Percentiles rank a stretch among this genome's conserved stretches.
phyloP scores from a whole-genome alignment of 1,140 invertebrate genomes.

The Heliconius hermathena region DNA sequence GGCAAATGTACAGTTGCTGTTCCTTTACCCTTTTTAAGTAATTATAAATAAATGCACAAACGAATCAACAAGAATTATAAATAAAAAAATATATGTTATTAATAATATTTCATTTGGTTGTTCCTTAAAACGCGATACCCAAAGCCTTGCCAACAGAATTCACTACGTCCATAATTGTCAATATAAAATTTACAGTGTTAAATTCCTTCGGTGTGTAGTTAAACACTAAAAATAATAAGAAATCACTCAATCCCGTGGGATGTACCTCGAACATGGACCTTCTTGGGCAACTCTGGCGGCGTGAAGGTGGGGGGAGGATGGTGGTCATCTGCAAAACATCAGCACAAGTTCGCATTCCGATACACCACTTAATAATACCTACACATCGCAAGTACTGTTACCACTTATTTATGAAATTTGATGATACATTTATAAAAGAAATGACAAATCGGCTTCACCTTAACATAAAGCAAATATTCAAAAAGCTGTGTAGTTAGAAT shows the following conservation, averaged over 20 bases:
- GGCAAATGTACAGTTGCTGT: no score
- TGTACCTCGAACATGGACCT: slow-evolving; percentile 97
- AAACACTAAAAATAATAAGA: slow-evolving; percentile 53
- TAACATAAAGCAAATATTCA: slow-evolving; percentile 11
- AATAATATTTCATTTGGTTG: not conserved
- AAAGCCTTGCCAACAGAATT: slow-evolving; percentile 1
- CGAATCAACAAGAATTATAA: not conserved
- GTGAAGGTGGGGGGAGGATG: slow-evolving; percentile 97
- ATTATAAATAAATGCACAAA: not conserved
- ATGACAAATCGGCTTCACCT: slow-evolving; percentile 51
- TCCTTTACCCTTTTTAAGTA: no score
- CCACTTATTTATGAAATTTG: slow-evolving; percentile 39
- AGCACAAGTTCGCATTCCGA: slow-evolving; percentile 84
- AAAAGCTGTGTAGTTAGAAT: slow-evolving; percentile 16
- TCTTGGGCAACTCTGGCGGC: slow-evolving; percentile 97
- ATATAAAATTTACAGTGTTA: slow-evolving; percentile 13
- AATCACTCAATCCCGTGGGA: slow-evolving; percentile 72
- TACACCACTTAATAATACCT: slow-evolving; percentile 76
- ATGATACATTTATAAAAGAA: slow-evolving; percentile 44
- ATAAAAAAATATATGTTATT: not conserved
- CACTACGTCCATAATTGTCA: slow-evolving; percentile 8
- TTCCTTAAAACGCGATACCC: not conserved
- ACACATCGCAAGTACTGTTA: slow-evolving; percentile 57
- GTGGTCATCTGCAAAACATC: slow-evolving; percentile 96
- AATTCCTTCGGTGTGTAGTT: slow-evolving; percentile 4